Base-by-base conservation (phyloP, 2,113 vertebrate species). In the Toxostoma redivivum region DNA sequence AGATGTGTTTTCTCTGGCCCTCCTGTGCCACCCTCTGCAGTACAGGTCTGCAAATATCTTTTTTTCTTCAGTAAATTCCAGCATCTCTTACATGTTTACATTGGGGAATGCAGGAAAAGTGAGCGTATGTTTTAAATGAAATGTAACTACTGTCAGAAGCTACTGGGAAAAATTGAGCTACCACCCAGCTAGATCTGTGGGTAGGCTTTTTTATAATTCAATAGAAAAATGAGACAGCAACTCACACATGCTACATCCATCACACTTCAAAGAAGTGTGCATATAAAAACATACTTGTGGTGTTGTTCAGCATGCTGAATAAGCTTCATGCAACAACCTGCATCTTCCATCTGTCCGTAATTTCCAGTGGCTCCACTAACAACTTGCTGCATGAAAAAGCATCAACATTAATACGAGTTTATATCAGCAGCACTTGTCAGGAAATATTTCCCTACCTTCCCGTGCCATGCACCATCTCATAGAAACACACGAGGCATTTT, bases 81-180 rank as follows among this genome's bases (percentile, higher is more conserved):
- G 78, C 83, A 92, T 90, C 88, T 88, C 61, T 66, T 79, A 87
- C 80, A 62, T 89, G 65, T 86, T 96, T 93, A 97, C 57, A 70
- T 53, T 86, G 67, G 95, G 77, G 92, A 89, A 94, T 80, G 91
- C 40, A 81, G 74, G 44, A 88, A 92, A 93, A 96, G 79, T 90
- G 51, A 72, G 53, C 42, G 76, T 93, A 64, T 95, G 81, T 95
- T 96, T 96, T 67, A 96, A 97, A 97, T 90, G 92, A 97, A 97
- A 90, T 95, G 67, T 79, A 92, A 83, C 64, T 94, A 95, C 82
- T 95, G 89, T 90, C 69, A 96, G 82, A 96, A 97, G 88, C 72
- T 81, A 95, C 65, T 83, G 77, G 81, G 84, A 91, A 95, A 97
- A 94, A 94, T 71, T 56, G 92, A 86, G 48, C 88, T 78, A 76